phyloP scores from a whole-genome alignment of 2,888 invertebrate genomes.

The Lycaena phlaeas region DNA sequence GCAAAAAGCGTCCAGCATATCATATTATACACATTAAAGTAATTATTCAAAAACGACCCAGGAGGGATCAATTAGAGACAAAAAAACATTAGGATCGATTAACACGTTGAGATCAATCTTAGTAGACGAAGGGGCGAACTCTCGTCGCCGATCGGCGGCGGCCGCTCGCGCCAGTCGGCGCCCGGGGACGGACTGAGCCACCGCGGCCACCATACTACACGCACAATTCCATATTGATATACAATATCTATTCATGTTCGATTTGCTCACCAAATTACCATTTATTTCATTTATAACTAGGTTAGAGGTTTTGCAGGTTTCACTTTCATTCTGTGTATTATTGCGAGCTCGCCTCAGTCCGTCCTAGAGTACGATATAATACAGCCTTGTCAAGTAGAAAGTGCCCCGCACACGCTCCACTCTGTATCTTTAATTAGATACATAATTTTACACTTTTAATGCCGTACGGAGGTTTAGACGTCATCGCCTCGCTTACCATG shows the following conservation, averaged over 20 bases:
- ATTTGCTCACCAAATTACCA: too few species aligned
- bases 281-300: too few species aligned
- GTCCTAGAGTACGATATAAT: conserved; percentile 4
- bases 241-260: conserved; percentile 1
- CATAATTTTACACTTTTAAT: too few species aligned
- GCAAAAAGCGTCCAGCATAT: conserved; percentile 60
- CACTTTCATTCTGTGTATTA: too few species aligned
- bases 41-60: conserved; percentile 43
- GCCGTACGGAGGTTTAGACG: too few species aligned
- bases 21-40: conserved; percentile 51
- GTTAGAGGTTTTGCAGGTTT: too few species aligned
- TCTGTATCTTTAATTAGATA: too few species aligned
- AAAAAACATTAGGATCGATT: conserved; percentile 60
- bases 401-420: not conserved
- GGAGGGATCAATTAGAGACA: conserved; percentile 48
- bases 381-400: conserved; percentile 6
- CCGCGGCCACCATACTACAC: not conserved
- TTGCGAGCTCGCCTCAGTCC: too few species aligned
- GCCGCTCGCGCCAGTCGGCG: not conserved
- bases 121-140: conserved; percentile 32
- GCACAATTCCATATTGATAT: too few species aligned
- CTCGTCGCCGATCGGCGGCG: not conserved
- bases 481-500: too few species aligned
- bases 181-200: not conserved
- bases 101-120: conserved; percentile 65